A percentile compares a stretch with the other conserved stretches of the same genome.
phyloP scores from a whole-genome alignment of 2,888 invertebrate species.

The Latrodectus hesperus region DNA sequence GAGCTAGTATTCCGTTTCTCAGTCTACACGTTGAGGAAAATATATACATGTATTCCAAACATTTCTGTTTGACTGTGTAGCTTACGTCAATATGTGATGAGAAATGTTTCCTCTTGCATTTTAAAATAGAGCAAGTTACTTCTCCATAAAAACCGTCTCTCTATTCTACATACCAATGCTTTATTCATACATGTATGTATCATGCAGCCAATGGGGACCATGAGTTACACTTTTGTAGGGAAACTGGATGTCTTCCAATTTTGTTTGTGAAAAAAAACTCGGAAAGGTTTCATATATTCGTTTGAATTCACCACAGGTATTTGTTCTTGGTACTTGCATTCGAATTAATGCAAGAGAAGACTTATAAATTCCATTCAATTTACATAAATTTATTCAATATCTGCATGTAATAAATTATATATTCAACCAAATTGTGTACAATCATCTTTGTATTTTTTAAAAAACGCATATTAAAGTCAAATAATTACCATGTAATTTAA shows the following conservation, averaged over 20 bases:
- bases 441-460: too few species aligned
- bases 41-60: slow-evolving; percentile 60
- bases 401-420: too few species aligned
- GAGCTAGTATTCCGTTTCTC: slow-evolving; percentile 7
- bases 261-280: neutral
- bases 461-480: too few species aligned
- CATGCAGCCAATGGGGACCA: slow-evolving; percentile 6
- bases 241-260: slow-evolving; percentile 7
- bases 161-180: slow-evolving; percentile 41
- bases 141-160: slow-evolving; percentile 34
- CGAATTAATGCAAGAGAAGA: too few species aligned
- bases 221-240: neutral
- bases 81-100: slow-evolving; percentile 51
- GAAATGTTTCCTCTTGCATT: slow-evolving; percentile 43
- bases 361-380: too few species aligned
- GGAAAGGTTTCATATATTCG: neutral
- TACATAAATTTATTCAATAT: too few species aligned
- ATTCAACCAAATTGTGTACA: too few species aligned
- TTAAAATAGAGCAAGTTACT: slow-evolving; percentile 46
- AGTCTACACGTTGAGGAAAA: slow-evolving; percentile 25
- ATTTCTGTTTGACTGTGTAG: slow-evolving; percentile 38
- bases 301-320: neutral
- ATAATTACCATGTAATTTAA: too few species aligned
- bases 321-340: too few species aligned
- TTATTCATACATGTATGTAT: slow-evolving; percentile 36